Evolutionary conservation across 1,140 invertebrate species (phyloP).

Genomic region (Delia radicum): DNA sequence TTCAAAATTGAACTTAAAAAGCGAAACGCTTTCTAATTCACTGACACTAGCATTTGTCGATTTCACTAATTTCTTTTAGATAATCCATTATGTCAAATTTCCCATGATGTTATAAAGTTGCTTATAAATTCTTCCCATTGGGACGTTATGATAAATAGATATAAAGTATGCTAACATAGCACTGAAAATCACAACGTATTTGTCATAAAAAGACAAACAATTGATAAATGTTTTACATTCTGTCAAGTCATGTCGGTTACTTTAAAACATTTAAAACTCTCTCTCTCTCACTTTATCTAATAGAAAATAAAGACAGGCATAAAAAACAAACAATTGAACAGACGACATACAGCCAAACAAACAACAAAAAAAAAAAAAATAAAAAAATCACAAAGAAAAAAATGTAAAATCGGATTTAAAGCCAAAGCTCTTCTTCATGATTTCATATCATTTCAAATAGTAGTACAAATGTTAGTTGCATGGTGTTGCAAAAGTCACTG

Average conservation of each 20-base stretch:
- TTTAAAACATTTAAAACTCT: constrained; percentile 3
- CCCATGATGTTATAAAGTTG: too few relatives aligned
- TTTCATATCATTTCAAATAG: neutral
- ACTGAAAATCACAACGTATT: neutral
- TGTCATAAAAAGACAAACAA: constrained; percentile 10
- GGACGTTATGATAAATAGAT: too few relatives aligned
- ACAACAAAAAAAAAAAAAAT: neutral
- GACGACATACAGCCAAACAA: neutral
- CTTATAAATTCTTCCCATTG: too few relatives aligned
- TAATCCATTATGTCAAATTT: too few relatives aligned
- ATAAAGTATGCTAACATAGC: too few relatives aligned
- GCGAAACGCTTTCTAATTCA: too few relatives aligned
- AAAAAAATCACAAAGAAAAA: neutral
- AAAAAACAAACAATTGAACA: neutral
- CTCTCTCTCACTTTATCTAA: neutral
- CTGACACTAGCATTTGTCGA: too few relatives aligned
- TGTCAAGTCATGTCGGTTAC: constrained; percentile 11
- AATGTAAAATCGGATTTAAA: neutral
- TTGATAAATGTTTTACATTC: constrained; percentile 15
- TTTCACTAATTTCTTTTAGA: too few relatives aligned
- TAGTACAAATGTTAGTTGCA: neutral
- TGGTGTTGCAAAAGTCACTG: constrained; percentile 1
- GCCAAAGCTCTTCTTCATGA: neutral
- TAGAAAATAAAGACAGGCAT: neutral
- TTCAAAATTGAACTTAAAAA: too few relatives aligned